A percentile compares a stretch with the other conserved stretches of the same genome.
Conservation (phyloP, 2,797 vertebrate species). For the Fratercula arctica region DNA sequence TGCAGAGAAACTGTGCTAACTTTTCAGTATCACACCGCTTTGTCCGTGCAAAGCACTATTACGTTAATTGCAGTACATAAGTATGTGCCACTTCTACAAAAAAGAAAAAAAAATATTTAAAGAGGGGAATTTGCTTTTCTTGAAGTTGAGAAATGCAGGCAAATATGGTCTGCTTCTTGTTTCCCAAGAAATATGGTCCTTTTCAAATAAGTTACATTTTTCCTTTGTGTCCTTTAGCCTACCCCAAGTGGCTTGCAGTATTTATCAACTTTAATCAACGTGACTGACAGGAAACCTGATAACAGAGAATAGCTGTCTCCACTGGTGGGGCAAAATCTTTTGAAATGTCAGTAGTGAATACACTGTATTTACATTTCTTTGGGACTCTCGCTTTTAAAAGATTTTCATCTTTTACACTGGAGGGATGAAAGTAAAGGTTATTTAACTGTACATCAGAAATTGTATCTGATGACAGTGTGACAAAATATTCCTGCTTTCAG, state of each 20-base stretch:
- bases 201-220: slow-evolving; percentile 62
- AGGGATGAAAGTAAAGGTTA: slow-evolving; percentile 73
- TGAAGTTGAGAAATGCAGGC: background rate
- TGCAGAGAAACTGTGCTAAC: background rate
- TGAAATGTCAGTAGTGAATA: slow-evolving; percentile 77
- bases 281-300: slow-evolving; percentile 77
- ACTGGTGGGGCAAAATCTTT: slow-evolving; percentile 71
- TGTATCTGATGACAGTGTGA: slow-evolving; percentile 48
- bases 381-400: slow-evolving; percentile 67
- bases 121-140: background rate
- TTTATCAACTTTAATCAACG: slow-evolving; percentile 78
- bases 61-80: background rate
- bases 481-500: slow-evolving; percentile 25
- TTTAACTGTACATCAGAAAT: slow-evolving; percentile 71
- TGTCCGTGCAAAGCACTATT: background rate
- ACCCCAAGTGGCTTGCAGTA: slow-evolving; percentile 57
- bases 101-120: background rate
- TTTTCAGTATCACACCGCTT: background rate
- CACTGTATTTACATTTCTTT: slow-evolving; percentile 79
- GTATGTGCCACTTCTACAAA: background rate
- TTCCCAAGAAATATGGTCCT: slow-evolving; percentile 37
- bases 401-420: slow-evolving; percentile 71
- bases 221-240: slow-evolving; percentile 62
- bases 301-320: slow-evolving; percentile 64
- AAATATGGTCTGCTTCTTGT: background rate